Conservation (phyloP, 2,797 vertebrate species). For the Bryconaethiops microstoma region DNA sequence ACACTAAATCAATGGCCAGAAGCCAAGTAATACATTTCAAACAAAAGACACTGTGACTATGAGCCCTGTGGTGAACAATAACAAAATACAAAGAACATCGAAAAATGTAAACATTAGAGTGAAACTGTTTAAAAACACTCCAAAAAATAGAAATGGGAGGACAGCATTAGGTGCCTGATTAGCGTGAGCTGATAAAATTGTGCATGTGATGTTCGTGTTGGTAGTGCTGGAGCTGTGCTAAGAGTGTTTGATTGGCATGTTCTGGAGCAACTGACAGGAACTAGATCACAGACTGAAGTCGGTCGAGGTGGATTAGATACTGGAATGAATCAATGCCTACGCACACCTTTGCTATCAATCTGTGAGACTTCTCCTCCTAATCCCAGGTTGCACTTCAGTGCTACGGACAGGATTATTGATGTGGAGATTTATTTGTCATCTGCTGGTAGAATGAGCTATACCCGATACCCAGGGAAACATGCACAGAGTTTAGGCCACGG, state of each 20-base stretch:
- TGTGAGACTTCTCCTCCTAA: constrained; percentile 61
- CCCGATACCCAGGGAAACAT: constrained; percentile 68
- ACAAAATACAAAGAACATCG: not conserved
- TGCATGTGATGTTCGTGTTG: not conserved
- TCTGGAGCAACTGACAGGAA: constrained; percentile 12
- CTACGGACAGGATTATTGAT: constrained; percentile 70
- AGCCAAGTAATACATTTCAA: too few relatives aligned
- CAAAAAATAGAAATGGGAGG: too few relatives aligned
- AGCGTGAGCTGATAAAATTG: not conserved
- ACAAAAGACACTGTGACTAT: too few relatives aligned
- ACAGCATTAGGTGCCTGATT: not conserved
- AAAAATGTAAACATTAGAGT: not conserved
- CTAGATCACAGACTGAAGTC: not conserved
- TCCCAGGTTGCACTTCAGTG: constrained; percentile 66
- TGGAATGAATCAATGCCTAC: not conserved
- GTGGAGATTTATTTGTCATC: constrained; percentile 72
- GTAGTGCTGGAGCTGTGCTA: not conserved
- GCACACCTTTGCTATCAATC: constrained; percentile 24
- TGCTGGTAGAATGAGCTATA: constrained; percentile 60
- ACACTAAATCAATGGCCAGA: too few relatives aligned
- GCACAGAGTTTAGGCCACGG: constrained; percentile 67
- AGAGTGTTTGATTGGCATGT: constrained; percentile 4
- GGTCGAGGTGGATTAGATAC: not conserved
- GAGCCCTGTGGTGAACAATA: too few relatives aligned
- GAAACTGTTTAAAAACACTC: not conserved